Percentiles rank a stretch among this genome's conserved stretches.
phyloP scores from a whole-genome alignment of 2,797 vertebrate species.

The Gymnoscopelus braueri region DNA sequence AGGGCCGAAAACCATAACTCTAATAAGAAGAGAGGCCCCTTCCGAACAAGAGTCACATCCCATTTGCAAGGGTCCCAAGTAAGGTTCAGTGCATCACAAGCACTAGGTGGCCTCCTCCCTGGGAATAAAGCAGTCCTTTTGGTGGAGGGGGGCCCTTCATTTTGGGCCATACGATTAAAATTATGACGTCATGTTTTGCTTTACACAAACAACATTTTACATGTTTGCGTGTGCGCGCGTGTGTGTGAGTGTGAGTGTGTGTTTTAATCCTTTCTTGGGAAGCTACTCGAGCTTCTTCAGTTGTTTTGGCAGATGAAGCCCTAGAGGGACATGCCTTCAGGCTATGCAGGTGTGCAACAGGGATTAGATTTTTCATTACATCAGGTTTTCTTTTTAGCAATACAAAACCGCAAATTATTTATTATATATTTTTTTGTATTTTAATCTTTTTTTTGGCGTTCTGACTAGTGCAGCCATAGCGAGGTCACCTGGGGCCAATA shows the following conservation, averaged over 20 bases:
- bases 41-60: conserved; percentile 22
- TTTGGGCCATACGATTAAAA: conserved; percentile 41
- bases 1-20: conserved; percentile 16
- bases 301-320: conserved; percentile 3
- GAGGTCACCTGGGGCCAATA: conserved; percentile 21
- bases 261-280: neutral
- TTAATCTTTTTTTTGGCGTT: neutral
- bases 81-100: conserved; percentile 16
- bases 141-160: conserved; percentile 20
- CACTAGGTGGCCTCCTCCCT: conserved; percentile 20
- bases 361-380: neutral
- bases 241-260: neutral
- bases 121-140: conserved; percentile 19
- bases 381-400: neutral
- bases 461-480: conserved; percentile 20
- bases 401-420: neutral
- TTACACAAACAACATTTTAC: conserved; percentile 10
- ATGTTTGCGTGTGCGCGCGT: neutral
- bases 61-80: conserved; percentile 25
- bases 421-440: neutral
- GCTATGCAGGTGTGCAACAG: neutral
- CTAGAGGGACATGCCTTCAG: neutral
- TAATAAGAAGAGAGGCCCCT: conserved; percentile 24
- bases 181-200: conserved; percentile 42
- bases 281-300: neutral